These are phyloP conservation scores for Leptopilina syphax DNA, from an alignment of 2,888 invertebrate species.

Conservation along the genomic window DNA sequence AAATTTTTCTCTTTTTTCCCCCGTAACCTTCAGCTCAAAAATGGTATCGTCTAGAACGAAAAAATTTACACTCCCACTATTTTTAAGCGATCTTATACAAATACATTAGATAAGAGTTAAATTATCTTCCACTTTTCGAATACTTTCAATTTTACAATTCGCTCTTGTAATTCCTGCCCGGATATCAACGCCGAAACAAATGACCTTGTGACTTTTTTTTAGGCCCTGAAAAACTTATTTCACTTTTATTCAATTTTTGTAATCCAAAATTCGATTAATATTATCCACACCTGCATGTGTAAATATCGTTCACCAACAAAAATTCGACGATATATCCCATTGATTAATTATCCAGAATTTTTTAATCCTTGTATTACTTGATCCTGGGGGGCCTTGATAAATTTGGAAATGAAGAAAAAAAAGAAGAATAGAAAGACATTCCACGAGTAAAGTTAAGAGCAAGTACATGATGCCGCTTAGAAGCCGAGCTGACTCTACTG, in stretches of 20 bases:
- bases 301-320: no score
- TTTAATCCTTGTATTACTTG: not conserved
- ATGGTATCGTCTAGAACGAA: not conserved
- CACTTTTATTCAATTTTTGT: not conserved
- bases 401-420: constrained; percentile 11
- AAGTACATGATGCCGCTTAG: constrained; percentile 66
- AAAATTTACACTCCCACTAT: constrained; percentile 31
- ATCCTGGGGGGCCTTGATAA: constrained; percentile 37
- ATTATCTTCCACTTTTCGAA: not conserved
- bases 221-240: not conserved
- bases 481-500: constrained; percentile 77
- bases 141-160: constrained; percentile 13
- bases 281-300: no score
- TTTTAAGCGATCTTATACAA: constrained; percentile 19
- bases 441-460: constrained; percentile 13
- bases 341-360: no score
- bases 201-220: constrained; percentile 36
- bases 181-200: constrained; percentile 32
- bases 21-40: constrained; percentile 44
- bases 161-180: not conserved
- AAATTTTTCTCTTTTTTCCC: constrained; percentile 35
- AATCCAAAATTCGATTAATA: constrained; percentile 8
- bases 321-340: no score
- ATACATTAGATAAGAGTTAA: not conserved
- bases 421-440: not conserved